Evolutionary conservation across 2,888 invertebrate species (phyloP), one percentile per base, ranked within the genome.

Genomic region (Phlogophora meticulosa): DNA sequence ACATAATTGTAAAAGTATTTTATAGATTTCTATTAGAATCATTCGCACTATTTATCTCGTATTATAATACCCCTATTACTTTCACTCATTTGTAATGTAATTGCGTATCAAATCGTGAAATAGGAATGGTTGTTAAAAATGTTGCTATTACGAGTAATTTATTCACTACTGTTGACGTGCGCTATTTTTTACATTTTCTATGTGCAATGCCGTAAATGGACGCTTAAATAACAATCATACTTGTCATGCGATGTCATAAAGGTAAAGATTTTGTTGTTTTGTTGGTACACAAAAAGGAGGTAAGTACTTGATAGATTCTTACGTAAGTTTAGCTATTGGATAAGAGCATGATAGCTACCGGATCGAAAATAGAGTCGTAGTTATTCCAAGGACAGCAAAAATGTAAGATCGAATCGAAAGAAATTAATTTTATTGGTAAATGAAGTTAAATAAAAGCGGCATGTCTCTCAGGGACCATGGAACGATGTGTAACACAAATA

Each of bases 11-110:
- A 24, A 36, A 38, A 10, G 22, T 32, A 63, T 58, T 65, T 45
- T 57, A 56, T 49, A 42, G 3, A 61, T 71, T 73, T 73, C 46
- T 59, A 76, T 60, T 66, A 65, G 5, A 63, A 61, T 68, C 57
- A 65, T 65, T 56, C 13, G 40, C 32, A 43, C n/a, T 62, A 59
- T 64, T 64, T 59, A 63, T 62, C 59, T 78, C 59, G 53, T 59
- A 15, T 43, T 48, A n/a, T n/a, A n/a, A 52, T 49, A 58, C 69
- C 78, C 59, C 34, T 69, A 81, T 81, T 28, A 72, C 81, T 81
- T 81, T 81, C 81, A 68, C 76, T 51, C 15, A 38, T 61, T 67
- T 56, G 61, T 62, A 55, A 40, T 32, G 46, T 63, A 69, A 72
- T 81, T 65, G 71, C 64, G 55, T 46, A 56, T 72, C 59, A 56